A percentile compares a stretch with the other conserved stretches of the same genome.
These are phyloP conservation scores for Bos taurus DNA, from an alignment of 2,113 vertebrate genomes.

Conservation along the genomic window DNA sequence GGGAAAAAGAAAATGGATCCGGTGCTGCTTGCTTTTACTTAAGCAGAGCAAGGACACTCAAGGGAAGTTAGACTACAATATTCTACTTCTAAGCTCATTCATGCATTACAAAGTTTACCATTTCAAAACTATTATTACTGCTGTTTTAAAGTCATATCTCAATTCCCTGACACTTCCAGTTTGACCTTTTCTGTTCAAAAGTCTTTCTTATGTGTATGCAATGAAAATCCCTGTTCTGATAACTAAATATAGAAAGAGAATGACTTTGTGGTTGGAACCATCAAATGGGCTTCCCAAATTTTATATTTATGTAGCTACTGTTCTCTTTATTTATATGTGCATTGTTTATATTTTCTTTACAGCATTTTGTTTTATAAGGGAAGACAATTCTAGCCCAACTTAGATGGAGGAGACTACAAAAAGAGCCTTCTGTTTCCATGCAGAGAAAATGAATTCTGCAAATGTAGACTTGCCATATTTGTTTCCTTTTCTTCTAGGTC, in stretches of 20 bases:
- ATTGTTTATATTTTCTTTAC: neutral
- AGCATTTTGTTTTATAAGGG: neutral
- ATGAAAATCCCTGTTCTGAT: neutral
- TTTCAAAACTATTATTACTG: neutral
- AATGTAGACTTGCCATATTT: neutral
- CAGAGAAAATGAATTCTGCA: neutral
- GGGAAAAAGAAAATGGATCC: constrained; percentile 26
- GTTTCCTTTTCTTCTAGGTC: neutral
- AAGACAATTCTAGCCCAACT: neutral
- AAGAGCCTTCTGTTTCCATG: neutral
- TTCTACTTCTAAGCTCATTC: neutral
- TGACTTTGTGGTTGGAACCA: neutral
- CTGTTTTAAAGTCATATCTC: neutral
- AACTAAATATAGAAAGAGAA: neutral
- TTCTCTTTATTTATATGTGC: neutral
- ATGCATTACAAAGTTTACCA: neutral
- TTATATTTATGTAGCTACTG: neutral
- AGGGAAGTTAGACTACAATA: neutral
- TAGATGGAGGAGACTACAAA: neutral
- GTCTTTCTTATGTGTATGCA: neutral
- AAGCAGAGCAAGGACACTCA: constrained; percentile 4
- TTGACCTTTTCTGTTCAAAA: neutral
- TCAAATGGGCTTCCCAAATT: neutral
- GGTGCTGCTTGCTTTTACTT: constrained; percentile 20
- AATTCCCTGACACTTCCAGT: neutral